Evolutionary conservation across 2,113 vertebrate species (phyloP).

Genomic region (Strigops habroptila): DNA sequence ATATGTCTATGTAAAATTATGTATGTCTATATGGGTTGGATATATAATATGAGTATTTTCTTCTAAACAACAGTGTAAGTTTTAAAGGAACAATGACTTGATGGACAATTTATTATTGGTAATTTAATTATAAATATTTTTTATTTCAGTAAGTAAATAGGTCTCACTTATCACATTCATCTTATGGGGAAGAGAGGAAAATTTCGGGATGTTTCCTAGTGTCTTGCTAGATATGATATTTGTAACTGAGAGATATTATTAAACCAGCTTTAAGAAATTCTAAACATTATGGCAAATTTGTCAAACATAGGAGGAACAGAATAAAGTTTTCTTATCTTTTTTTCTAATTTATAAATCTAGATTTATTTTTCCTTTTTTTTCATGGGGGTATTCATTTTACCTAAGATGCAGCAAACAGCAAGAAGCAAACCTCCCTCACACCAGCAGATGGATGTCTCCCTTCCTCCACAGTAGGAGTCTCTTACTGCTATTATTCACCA

Average conservation of each 20-base stretch:
- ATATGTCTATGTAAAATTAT: background rate
- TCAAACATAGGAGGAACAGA: background rate
- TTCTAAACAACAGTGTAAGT: background rate
- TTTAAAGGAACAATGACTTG: background rate
- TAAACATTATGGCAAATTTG: background rate
- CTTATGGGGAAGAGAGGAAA: background rate
- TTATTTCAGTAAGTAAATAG: background rate
- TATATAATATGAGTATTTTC: background rate
- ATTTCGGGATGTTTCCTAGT: background rate
- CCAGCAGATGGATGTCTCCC: background rate
- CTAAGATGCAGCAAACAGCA: background rate
- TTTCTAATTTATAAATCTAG: background rate
- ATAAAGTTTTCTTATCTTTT: background rate
- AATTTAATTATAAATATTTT: background rate
- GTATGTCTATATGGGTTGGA: background rate
- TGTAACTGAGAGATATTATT: background rate
- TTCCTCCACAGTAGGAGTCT: background rate
- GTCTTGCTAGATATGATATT: background rate
- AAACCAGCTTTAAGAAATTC: background rate
- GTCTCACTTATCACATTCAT: background rate
- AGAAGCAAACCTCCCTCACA: background rate
- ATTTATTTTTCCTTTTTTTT: background rate
- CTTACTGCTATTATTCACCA: background rate
- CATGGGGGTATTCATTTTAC: background rate
- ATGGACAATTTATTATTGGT: background rate